phyloP scores from a whole-genome alignment of 2,113 vertebrate species.

The Petrocephalus microphthalmus region DNA sequence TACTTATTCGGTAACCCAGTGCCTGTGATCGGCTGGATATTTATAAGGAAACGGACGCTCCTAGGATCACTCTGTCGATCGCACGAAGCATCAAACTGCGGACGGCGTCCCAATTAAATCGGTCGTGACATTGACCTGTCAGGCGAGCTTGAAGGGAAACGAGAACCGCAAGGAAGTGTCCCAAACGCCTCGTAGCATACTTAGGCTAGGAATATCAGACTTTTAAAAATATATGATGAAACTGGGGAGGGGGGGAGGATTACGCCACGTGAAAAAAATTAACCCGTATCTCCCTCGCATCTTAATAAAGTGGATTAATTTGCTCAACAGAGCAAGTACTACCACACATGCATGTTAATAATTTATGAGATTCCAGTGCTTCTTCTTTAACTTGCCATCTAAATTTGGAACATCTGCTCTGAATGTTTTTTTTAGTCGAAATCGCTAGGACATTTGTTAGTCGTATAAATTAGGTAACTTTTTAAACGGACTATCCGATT shows the following conservation, averaged over 20 bases:
- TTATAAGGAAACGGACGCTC: background rate
- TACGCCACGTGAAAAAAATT: background rate
- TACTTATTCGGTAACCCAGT: background rate
- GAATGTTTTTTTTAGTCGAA: background rate
- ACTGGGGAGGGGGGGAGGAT: background rate
- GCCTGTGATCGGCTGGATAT: background rate
- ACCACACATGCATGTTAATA: background rate
- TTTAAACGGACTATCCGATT: background rate
- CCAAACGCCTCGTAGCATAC: background rate
- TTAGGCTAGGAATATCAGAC: background rate
- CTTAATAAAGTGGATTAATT: background rate
- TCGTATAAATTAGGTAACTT: background rate
- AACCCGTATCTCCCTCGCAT: background rate
- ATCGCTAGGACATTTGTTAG: background rate
- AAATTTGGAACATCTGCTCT: background rate
- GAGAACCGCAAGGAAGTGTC: background rate
- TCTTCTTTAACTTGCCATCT: constrained; percentile 27
- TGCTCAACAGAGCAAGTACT: background rate
- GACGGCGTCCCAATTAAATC: background rate
- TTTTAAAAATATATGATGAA: background rate
- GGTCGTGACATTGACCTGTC: constrained; percentile 19
- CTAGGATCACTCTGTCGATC: background rate
- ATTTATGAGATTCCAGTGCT: constrained; percentile 5
- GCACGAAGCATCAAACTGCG: background rate
- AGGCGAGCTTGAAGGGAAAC: background rate